phyloP scores from a whole-genome alignment of 2,113 vertebrate species.

The Oreochromis tanganicae region DNA sequence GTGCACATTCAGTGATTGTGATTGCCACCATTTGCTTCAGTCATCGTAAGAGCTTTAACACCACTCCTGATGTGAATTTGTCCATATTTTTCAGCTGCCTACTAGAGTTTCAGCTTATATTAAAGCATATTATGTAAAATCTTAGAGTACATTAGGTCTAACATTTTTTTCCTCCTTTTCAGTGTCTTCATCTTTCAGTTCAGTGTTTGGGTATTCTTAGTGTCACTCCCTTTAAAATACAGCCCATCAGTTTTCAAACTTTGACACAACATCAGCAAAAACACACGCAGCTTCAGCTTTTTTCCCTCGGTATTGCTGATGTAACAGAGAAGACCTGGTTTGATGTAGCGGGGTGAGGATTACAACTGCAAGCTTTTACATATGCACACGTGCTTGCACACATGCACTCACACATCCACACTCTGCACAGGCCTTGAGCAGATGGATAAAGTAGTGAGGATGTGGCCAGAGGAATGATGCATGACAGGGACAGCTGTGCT shows the following conservation, averaged over 20 bases:
- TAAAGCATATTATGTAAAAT: conserved; percentile 14
- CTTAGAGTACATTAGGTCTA: neutral
- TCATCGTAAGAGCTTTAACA: neutral
- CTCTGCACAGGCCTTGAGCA: conserved; percentile 30
- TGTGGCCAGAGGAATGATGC: conserved; percentile 62
- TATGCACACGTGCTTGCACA: neutral
- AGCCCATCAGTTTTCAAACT: conserved; percentile 31
- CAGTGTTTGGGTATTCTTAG: neutral
- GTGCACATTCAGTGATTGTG: neutral
- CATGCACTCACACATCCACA: neutral
- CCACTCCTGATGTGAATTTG: neutral
- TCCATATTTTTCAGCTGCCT: neutral
- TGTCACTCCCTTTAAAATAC: conserved; percentile 23
- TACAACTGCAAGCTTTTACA: conserved; percentile 33
- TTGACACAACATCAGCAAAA: conserved; percentile 2
- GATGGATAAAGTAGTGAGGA: conserved; percentile 51
- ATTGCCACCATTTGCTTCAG: neutral
- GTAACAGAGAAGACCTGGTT: conserved; percentile 36
- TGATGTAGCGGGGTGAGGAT: conserved; percentile 38
- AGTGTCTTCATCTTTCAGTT: conserved; percentile 6
- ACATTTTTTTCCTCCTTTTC: neutral
- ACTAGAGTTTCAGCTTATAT: neutral
- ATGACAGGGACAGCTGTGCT: conserved; percentile 63
- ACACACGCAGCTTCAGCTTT: conserved; percentile 26
- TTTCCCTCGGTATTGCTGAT: conserved; percentile 33